These are phyloP conservation scores for Halcyon malimbica DNA, from an alignment of 2,113 vertebrate genomes.

Conservation along the genomic window DNA sequence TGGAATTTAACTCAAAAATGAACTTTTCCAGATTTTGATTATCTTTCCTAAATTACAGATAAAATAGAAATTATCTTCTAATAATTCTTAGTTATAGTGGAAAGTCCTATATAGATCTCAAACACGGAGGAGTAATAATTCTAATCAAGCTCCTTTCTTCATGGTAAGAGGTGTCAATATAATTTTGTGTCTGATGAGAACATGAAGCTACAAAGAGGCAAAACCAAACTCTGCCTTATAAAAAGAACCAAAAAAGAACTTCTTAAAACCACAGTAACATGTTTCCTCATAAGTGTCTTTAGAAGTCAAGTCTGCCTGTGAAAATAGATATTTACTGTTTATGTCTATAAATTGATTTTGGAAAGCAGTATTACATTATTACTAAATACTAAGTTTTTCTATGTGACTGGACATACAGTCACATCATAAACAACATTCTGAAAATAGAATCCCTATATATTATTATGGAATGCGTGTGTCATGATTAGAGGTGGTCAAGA, in stretches of 20 bases:
- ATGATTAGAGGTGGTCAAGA: background rate
- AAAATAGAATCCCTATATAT: background rate
- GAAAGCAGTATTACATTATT: background rate
- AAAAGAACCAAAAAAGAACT: background rate
- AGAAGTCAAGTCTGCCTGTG: background rate
- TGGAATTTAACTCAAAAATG: background rate
- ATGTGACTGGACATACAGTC: rapidly evolving
- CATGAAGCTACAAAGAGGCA: background rate
- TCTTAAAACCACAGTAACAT: background rate
- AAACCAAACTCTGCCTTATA: background rate
- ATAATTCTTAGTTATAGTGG: background rate
- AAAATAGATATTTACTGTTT: background rate
- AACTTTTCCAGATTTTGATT: background rate
- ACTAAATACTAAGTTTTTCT: background rate
- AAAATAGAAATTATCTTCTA: background rate
- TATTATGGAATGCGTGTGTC: background rate
- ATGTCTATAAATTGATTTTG: background rate
- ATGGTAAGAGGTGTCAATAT: background rate
- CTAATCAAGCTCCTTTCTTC: background rate
- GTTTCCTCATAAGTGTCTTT: background rate
- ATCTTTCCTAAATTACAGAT: background rate
- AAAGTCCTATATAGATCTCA: background rate
- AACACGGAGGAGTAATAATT: background rate
- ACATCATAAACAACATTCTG: background rate
- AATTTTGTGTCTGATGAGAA: background rate